Conservation (phyloP, 2,797 vertebrate genomes). For the Carapus acus region DNA sequence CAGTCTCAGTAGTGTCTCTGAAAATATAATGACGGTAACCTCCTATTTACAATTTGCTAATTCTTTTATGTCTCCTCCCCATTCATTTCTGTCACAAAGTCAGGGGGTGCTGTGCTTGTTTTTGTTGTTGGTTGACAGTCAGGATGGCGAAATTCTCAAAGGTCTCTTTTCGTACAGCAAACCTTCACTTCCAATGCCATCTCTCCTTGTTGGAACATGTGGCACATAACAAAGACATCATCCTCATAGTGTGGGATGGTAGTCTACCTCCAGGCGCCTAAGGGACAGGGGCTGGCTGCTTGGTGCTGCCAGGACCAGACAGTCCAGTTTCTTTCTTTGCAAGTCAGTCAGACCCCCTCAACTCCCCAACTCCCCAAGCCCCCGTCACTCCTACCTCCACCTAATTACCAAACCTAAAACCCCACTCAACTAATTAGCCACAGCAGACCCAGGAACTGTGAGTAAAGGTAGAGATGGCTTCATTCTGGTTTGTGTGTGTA, state of each 20-base stretch:
- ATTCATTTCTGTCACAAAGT: constrained; percentile 10
- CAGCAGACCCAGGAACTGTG: constrained; percentile 82
- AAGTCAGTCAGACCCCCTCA: constrained; percentile 69
- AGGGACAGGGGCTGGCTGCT: constrained; percentile 65
- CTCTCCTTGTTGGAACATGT: constrained; percentile 46
- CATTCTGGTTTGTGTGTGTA: constrained; percentile 53
- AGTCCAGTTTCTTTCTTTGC: constrained; percentile 63
- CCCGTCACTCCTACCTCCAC: constrained; percentile 67
- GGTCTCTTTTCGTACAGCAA: constrained; percentile 25
- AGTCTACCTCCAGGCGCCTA: constrained; percentile 61
- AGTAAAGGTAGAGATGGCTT: constrained; percentile 87
- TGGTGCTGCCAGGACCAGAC: constrained; percentile 66
- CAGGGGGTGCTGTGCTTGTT: constrained; percentile 2
- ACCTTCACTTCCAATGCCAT: constrained; percentile 16
- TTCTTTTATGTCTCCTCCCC: constrained; percentile 8
- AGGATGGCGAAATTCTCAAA: constrained; percentile 38
- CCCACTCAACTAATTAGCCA: constrained; percentile 88
- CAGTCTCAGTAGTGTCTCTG: no score
- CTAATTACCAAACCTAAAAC: constrained; percentile 79
- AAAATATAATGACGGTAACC: no score
- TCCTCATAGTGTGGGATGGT: constrained; percentile 54
- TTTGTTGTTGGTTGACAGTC: constrained; percentile 31
- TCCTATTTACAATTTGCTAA: no score
- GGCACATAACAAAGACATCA: constrained; percentile 71
- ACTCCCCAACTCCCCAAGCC: constrained; percentile 67